Evolutionary conservation across 2,888 invertebrate species (phyloP), one percentile per base, ranked within the genome.

Genomic region (Trisateles emortualis): DNA sequence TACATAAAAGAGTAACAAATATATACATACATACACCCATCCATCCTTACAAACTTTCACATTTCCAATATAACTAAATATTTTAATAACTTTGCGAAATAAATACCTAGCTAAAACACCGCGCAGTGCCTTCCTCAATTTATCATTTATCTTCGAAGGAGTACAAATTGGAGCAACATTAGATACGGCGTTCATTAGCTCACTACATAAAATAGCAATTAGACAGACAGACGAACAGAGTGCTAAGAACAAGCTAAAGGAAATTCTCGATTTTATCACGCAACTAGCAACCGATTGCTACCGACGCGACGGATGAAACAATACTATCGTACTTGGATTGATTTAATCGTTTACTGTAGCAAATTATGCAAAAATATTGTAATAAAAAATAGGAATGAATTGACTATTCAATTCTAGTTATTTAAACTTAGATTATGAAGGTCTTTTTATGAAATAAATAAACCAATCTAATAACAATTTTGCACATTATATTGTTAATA

Each of bases 181-280:
- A 59, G 59, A 60, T 55, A 65, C 72, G 63, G 52, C 71, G 78
- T 78, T 83, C 82, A 84, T 84, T 86, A 87, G 77, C 57, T 72
- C 66, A 26, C 71, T 76, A 84, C 83, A 87, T 82, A 85, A 82
- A 85, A 87, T 72, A 77, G 79, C 86, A 87, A 87, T 87, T 84
- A 86, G 66, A 58, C 47, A 58, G 43, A 67, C 51, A 43, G 74
- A 41, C 40, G 44, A 40, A 55, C 30, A 14, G 58, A 52, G 14
- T 39, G 58, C 55, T 59, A 52, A 54, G 48, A 61, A 51, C 47
- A 43, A 52, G 53, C 61, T 68, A 61, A 66, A 50, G 42, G 55
- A 45, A 56, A 51, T 41, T 32, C 47, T 42, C 39, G 47, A 16
- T 24, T 30, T 39, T 38, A 39, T 42, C 46, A 14, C 44, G 24